phyloP scores from a whole-genome alignment of 2,888 invertebrate genomes.

The Liopterus haemorrhoidalis region DNA sequence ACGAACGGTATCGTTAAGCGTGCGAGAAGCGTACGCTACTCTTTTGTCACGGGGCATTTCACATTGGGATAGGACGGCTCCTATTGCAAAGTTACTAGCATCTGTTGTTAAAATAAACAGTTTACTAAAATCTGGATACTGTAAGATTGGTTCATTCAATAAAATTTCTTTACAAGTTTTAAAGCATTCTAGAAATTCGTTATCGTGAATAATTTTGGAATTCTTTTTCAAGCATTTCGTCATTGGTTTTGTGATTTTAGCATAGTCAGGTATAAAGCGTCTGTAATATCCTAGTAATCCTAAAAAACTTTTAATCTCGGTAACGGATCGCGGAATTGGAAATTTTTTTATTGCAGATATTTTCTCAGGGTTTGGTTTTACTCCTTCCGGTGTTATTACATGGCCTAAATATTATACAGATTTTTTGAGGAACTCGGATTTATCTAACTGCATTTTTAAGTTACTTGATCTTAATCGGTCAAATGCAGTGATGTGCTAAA shows the following conservation, averaged over 20 bases:
- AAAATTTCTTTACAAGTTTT: conserved; percentile 8
- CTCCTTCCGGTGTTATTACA: conserved; percentile 35
- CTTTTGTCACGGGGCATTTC: background rate
- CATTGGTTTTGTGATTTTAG: conserved; percentile 33
- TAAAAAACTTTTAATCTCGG: conserved; percentile 36
- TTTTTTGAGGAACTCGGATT: conserved; percentile 34
- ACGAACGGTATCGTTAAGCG: background rate
- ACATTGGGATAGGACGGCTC: background rate
- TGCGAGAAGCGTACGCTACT: background rate
- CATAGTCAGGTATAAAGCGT: conserved; percentile 30
- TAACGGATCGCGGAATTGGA: conserved; percentile 32
- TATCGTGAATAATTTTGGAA: background rate
- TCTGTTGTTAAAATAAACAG: no score
- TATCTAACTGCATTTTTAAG: conserved; percentile 31
- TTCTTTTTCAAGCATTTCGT: conserved; percentile 33
- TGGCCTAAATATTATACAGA: conserved; percentile 40
- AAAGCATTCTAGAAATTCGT: conserved; percentile 3
- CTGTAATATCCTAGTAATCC: conserved; percentile 35
- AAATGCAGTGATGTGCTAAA: conserved; percentile 30
- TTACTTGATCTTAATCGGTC: conserved; percentile 26
- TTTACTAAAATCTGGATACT: conserved; percentile 1
- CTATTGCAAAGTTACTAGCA: background rate
- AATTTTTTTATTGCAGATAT: conserved; percentile 30
- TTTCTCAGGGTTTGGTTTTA: conserved; percentile 37
- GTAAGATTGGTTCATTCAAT: conserved; percentile 2